Percentiles rank a stretch among this genome's conserved stretches.
phyloP scores from a whole-genome alignment of 2,888 invertebrate species.

The Mellilla xanthometata region DNA sequence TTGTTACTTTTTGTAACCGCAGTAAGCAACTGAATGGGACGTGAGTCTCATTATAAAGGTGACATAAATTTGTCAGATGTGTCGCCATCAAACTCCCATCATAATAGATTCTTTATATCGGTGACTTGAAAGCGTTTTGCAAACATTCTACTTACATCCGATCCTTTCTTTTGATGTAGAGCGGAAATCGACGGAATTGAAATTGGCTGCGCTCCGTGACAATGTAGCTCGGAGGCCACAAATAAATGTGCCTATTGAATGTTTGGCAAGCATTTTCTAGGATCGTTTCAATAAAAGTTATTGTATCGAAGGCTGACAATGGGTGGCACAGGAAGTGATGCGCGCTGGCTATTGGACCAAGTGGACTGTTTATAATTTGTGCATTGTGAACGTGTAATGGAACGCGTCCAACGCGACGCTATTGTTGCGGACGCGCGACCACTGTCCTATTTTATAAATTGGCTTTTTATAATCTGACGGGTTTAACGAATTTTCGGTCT shows the following conservation, averaged over 20 bases:
- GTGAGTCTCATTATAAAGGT: conserved; percentile 44
- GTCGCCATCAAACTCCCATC: conserved; percentile 29
- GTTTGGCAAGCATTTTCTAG: conserved; percentile 66
- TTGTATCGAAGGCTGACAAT: conserved; percentile 79
- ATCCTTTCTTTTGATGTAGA: conserved; percentile 61
- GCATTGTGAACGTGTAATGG: conserved; percentile 69
- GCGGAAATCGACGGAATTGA: conserved; percentile 73
- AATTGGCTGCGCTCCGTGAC: conserved; percentile 61
- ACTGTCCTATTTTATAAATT: conserved; percentile 66
- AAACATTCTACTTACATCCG: conserved; percentile 56
- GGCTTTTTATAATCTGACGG: conserved; percentile 52
- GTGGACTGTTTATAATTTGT: conserved; percentile 82
- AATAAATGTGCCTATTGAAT: conserved; percentile 67
- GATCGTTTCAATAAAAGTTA: conserved; percentile 81
- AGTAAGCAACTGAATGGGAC: conserved; percentile 39
- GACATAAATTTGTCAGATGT: conserved; percentile 64
- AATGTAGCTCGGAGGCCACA: conserved; percentile 66
- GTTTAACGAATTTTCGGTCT: conserved; percentile 1
- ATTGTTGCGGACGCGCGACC: conserved; percentile 55
- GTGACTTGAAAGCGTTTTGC: conserved; percentile 53
- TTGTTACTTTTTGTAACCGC: conserved; percentile 49
- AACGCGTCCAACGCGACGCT: conserved; percentile 60
- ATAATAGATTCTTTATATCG: conserved; percentile 43
- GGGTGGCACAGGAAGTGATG: conserved; percentile 75
- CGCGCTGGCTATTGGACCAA: conserved; percentile 73